These are phyloP conservation scores for Samia ricini DNA, from an alignment of 1,140 invertebrate genomes.

Conservation along the genomic window DNA sequence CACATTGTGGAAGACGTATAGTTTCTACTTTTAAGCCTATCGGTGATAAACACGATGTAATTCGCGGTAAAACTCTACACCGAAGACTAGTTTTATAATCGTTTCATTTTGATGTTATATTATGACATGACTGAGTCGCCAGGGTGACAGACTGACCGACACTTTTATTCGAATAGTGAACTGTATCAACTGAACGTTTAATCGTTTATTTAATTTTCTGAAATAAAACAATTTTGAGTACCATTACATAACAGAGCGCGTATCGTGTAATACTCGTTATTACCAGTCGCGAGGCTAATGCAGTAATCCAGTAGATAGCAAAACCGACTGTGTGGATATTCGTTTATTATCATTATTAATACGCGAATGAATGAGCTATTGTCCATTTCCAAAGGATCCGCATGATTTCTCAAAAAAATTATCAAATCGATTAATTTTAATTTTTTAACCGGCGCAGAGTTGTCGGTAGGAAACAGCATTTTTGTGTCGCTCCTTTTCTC, in stretches of 20 bases:
- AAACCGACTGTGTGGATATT: neutral
- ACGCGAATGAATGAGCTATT: no score
- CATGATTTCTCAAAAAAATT: slow-evolving; percentile 22
- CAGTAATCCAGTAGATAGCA: slow-evolving; percentile 21
- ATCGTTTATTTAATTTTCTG: slow-evolving; percentile 11
- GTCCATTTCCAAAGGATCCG: slow-evolving; percentile 28
- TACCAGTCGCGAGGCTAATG: slow-evolving; percentile 11
- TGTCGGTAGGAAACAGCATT: slow-evolving; percentile 10
- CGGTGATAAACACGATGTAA: slow-evolving; percentile 6
- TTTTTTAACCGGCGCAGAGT: neutral
- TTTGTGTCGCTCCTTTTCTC: slow-evolving; percentile 28
- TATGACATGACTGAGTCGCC: slow-evolving; percentile 11
- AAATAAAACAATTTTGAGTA: slow-evolving; percentile 23
- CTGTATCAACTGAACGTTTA: slow-evolving; percentile 20
- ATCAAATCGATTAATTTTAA: slow-evolving; percentile 26
- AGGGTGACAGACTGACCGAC: slow-evolving; percentile 19
- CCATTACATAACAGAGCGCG: slow-evolving; percentile 22
- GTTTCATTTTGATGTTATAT: slow-evolving; percentile 14
- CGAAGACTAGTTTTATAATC: slow-evolving; percentile 16
- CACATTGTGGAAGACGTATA: slow-evolving; percentile 20
- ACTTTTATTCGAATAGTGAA: slow-evolving; percentile 17
- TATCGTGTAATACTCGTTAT: slow-evolving; percentile 14
- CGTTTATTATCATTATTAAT: neutral
- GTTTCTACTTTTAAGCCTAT: neutral
- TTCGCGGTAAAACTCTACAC: slow-evolving; percentile 16